Conservation (phyloP, 2,113 vertebrate genomes). For the Esox niger region DNA sequence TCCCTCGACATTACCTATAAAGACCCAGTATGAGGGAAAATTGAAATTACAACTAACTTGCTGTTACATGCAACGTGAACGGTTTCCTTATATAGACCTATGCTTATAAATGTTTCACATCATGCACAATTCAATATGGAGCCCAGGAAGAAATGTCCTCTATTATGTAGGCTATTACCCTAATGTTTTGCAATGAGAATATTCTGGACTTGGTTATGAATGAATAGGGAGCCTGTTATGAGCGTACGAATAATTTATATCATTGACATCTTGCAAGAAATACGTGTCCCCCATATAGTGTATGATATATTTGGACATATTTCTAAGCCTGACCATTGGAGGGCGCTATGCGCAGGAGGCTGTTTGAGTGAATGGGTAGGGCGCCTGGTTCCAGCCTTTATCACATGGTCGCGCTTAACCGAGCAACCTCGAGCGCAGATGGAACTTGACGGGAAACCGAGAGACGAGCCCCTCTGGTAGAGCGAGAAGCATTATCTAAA, state of each 20-base stretch:
- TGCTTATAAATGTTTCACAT: slow-evolving; percentile 55
- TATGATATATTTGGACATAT: slow-evolving; percentile 20
- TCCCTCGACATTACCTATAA: no score
- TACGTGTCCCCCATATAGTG: slow-evolving; percentile 4
- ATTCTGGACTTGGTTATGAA: slow-evolving; percentile 23
- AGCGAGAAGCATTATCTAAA: slow-evolving; percentile 65
- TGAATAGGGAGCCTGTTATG: slow-evolving; percentile 42
- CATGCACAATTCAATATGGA: slow-evolving; percentile 20
- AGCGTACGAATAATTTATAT: slow-evolving; percentile 47
- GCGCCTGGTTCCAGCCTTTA: slow-evolving; percentile 31
- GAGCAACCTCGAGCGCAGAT: slow-evolving; percentile 51
- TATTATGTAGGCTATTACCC: slow-evolving; percentile 14
- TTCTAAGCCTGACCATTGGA: slow-evolving; percentile 33
- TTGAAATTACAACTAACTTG: background rate
- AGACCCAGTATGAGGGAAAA: no score
- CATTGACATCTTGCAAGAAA: slow-evolving; percentile 36
- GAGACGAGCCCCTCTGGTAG: slow-evolving; percentile 65
- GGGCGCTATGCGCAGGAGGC: slow-evolving; percentile 41
- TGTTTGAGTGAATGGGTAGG: slow-evolving; percentile 41
- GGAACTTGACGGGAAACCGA: slow-evolving; percentile 62
- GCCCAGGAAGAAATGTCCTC: slow-evolving; percentile 22
- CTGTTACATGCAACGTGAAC: slow-evolving; percentile 31
- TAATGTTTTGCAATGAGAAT: slow-evolving; percentile 17
- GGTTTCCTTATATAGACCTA: slow-evolving; percentile 55
- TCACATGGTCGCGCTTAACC: slow-evolving; percentile 62